phyloP scores from a whole-genome alignment of 2,888 invertebrate species.

The Tenthredo notha region DNA sequence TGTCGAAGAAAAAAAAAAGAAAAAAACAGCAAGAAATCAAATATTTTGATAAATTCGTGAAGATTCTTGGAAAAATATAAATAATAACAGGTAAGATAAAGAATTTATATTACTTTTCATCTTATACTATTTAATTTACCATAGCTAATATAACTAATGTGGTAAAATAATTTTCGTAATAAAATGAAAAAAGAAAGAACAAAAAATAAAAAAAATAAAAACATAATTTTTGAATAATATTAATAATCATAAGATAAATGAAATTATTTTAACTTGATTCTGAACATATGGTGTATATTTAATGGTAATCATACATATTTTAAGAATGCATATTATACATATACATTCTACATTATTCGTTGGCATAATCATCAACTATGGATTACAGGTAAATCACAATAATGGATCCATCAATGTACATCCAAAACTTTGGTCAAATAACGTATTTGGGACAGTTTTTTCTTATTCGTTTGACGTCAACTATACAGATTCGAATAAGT shows the following conservation, averaged over 20 bases:
- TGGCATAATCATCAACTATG: conserved; percentile 21
- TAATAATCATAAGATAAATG: neutral
- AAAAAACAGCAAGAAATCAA: neutral
- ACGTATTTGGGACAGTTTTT: neutral
- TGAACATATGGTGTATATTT: conserved; percentile 25
- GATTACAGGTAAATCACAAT: conserved; percentile 18
- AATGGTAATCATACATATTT: conserved; percentile 19
- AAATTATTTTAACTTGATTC: neutral
- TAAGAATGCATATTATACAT: neutral
- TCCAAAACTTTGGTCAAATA: conserved; percentile 5
- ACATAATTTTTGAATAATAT: neutral
- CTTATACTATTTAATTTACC: neutral
- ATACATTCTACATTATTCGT: conserved; percentile 17
- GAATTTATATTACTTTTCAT: neutral
- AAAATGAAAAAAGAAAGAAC: neutral
- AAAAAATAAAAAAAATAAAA: neutral
- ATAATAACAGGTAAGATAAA: neutral
- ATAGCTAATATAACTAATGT: neutral
- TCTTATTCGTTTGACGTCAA: conserved; percentile 2
- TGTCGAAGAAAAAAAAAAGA: neutral
- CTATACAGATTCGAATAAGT: neutral
- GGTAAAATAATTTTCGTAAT: neutral
- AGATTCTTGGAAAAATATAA: neutral
- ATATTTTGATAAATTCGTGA: neutral
- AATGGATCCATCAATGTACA: conserved; percentile 1